Conservation (phyloP, 2,113 vertebrate genomes). For the Phalacrocorax brasilianus region DNA sequence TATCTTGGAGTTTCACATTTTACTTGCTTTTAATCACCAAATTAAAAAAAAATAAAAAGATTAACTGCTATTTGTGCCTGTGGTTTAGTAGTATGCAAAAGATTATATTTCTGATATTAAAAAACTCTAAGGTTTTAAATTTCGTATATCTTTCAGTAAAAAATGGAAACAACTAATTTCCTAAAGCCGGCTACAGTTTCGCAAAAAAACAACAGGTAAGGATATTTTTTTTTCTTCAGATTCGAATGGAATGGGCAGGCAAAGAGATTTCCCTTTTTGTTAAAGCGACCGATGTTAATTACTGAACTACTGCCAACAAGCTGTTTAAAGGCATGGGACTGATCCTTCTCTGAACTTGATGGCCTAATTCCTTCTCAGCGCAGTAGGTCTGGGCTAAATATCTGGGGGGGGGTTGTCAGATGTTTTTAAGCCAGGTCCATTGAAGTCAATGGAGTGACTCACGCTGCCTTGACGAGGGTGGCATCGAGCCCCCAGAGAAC, state of each 20-base stretch:
- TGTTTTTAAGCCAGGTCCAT: not conserved
- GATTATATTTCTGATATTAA: not conserved
- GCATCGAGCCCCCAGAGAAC: not conserved
- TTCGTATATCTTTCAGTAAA: not conserved
- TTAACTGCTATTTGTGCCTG: not conserved
- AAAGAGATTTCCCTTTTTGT: not conserved
- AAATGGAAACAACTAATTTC: not conserved
- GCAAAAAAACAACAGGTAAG: not conserved
- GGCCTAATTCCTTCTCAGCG: not conserved
- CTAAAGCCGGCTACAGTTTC: not conserved
- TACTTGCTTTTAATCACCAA: not conserved
- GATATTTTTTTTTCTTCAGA: not conserved
- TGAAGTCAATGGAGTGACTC: not conserved
- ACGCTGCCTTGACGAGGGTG: not conserved
- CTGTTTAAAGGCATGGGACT: not conserved
- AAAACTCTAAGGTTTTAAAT: not conserved
- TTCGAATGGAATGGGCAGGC: not conserved
- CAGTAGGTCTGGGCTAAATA: not conserved
- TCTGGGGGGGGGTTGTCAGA: not conserved
- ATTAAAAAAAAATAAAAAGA: not conserved
- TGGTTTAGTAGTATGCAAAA: not conserved
- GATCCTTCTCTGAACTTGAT: not conserved
- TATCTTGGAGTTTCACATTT: not conserved
- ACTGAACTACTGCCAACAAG: not conserved
- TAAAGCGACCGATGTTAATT: not conserved